These are phyloP conservation scores for Nineta flava DNA, from an alignment of 2,888 invertebrate genomes.

Conservation along the genomic window DNA sequence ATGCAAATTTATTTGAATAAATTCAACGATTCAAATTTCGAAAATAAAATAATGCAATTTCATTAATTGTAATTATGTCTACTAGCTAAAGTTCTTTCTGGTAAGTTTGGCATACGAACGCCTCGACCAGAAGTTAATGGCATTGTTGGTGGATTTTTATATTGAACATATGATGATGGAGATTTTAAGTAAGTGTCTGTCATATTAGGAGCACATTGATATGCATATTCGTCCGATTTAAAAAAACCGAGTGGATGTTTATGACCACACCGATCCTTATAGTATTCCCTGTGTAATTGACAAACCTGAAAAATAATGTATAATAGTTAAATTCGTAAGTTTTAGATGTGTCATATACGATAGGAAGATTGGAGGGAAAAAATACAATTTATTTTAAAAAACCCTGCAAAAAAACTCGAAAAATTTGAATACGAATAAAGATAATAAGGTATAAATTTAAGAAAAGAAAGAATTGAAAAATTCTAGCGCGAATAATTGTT, in stretches of 20 bases:
- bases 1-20: too few species aligned
- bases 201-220: slow-evolving; percentile 40
- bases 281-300: slow-evolving; percentile 43
- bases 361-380: too few species aligned
- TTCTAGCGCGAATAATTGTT: too few species aligned
- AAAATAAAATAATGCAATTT: slow-evolving; percentile 21
- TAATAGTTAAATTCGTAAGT: background rate
- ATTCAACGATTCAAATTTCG: too few species aligned
- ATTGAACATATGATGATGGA: slow-evolving; percentile 38
- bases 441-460: too few species aligned
- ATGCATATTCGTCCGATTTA: slow-evolving; percentile 30
- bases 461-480: too few species aligned
- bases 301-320: slow-evolving; percentile 27
- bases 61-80: slow-evolving; percentile 36
- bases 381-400: too few species aligned
- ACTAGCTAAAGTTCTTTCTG: slow-evolving; percentile 37
- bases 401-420: too few species aligned
- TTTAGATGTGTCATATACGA: too few species aligned
- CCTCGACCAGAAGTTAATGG: slow-evolving; percentile 34
- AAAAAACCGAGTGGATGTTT: slow-evolving; percentile 43
- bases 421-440: too few species aligned
- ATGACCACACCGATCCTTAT: slow-evolving; percentile 38
- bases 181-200: slow-evolving; percentile 36
- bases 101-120: slow-evolving; percentile 33
- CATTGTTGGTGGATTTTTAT: slow-evolving; percentile 39